Base-by-base conservation (phyloP, 2,113 vertebrate genomes). In the Esox niger region DNA sequence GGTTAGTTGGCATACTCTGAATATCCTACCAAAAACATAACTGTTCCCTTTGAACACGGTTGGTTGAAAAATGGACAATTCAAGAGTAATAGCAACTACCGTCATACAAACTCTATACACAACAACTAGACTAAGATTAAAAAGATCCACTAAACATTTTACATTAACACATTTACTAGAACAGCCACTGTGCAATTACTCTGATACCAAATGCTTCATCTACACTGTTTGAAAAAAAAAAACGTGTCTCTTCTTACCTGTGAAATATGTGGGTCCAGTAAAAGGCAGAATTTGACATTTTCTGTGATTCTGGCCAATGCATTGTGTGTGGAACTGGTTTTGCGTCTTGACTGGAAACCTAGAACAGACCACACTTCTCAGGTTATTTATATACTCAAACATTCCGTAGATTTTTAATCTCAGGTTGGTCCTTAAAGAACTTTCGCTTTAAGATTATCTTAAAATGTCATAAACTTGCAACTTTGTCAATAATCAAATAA, bases 171-270 rank as follows among this genome's bases (percentile, higher is more conserved):
- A n/a, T n/a, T n/a, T n/a, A n/a, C n/a, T n/a, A n/a, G n/a, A n/a
- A n/a, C n/a, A n/a, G n/a, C n/a, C n/a, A n/a, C n/a, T n/a, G n/a
- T n/a, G n/a, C n/a, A n/a, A n/a, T n/a, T n/a, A n/a, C n/a, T n/a
- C n/a, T n/a, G n/a, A n/a, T n/a, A n/a, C n/a, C n/a, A n/a, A n/a
- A n/a, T n/a, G n/a, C n/a, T n/a, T n/a, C n/a, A n/a, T n/a, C n/a
- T n/a, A n/a, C n/a, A n/a, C n/a, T n/a, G n/a, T n/a, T n/a, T n/a
- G n/a, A n/a, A n/a, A n/a, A n/a, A n/a, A n/a, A n/a, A n/a, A n/a
- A n/a, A n/a, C n/a, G n/a, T n/a, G n/a, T n/a, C 38, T 15, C 11
- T 43, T 43, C 83, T 85, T 55, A 91, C 91, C 59, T 70, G 71
- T 32, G 4, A 77, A 52, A 38, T 23, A 58, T 67, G 72, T 72